Evolutionary conservation across 2,888 invertebrate genomes (phyloP).

Genomic region (Drosophila tripunctata): DNA sequence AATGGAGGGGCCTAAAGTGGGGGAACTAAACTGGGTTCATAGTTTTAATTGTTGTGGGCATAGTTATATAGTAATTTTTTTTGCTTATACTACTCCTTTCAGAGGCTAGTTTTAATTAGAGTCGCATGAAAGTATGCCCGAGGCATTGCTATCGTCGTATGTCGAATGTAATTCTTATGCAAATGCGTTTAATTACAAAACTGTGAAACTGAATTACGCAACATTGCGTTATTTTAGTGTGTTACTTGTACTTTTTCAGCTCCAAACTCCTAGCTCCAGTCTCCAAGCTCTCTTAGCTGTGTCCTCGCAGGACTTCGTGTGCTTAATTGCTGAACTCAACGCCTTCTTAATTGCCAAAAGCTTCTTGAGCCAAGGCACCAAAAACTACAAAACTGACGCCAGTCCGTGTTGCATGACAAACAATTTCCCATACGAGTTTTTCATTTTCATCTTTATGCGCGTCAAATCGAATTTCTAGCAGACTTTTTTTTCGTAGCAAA

Average conservation of each 20-base stretch:
- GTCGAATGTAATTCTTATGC: slow-evolving; percentile 70
- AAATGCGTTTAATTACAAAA: slow-evolving; percentile 83
- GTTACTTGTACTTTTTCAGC: slow-evolving; percentile 44
- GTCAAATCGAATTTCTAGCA: slow-evolving; percentile 76
- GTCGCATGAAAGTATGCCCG: slow-evolving; percentile 74
- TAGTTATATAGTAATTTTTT: not conserved
- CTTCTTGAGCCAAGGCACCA: slow-evolving; percentile 7
- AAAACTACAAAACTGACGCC: slow-evolving; percentile 44
- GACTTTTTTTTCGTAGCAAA: slow-evolving; percentile 49
- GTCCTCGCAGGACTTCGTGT: slow-evolving; percentile 59
- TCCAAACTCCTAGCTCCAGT: not conserved
- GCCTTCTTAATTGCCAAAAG: slow-evolving; percentile 70
- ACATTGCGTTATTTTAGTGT: slow-evolving; percentile 74
- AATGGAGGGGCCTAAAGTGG: slow-evolving; percentile 16
- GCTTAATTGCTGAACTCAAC: slow-evolving; percentile 74
- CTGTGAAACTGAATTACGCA: slow-evolving; percentile 80
- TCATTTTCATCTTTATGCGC: slow-evolving; percentile 28
- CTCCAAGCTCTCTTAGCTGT: not conserved
- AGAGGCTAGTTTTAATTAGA: slow-evolving; percentile 63
- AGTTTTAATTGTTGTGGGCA: slow-evolving; percentile 39
- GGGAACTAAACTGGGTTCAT: not conserved
- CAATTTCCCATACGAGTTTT: slow-evolving; percentile 37
- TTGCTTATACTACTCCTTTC: not conserved
- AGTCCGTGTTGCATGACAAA: slow-evolving; percentile 19
- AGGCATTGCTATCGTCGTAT: slow-evolving; percentile 34